Conservation (phyloP, 2,113 vertebrate species). For the Lates calcarifer region DNA sequence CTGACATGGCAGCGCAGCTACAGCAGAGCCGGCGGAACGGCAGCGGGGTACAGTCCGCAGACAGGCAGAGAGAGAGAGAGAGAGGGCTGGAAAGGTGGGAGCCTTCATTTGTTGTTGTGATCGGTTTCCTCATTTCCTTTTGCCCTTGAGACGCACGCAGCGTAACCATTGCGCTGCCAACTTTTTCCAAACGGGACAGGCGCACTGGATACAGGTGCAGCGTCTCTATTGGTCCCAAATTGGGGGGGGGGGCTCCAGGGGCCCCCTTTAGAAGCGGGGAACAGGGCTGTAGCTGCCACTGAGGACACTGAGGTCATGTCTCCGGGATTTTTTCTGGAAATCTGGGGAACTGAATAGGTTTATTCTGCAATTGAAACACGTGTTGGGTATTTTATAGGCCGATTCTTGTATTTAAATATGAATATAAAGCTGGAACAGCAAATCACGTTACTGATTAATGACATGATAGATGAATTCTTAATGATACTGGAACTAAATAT, state of each 20-base stretch:
- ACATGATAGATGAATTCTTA: neutral
- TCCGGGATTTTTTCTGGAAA: neutral
- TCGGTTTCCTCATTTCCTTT: conserved; percentile 78
- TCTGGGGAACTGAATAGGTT: neutral
- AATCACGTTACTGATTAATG: neutral
- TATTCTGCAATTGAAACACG: neutral
- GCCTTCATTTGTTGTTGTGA: conserved; percentile 68
- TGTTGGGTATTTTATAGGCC: neutral
- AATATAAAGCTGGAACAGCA: neutral
- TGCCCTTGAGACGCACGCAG: conserved; percentile 83
- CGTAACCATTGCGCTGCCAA: conserved; percentile 82
- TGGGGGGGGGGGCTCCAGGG: conserved; percentile 17
- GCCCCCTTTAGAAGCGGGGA: conserved; percentile 19
- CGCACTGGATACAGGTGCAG: conserved; percentile 75
- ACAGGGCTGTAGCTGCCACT: neutral
- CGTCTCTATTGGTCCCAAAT: conserved; percentile 40
- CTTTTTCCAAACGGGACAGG: conserved; percentile 78
- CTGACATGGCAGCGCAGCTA: conserved; percentile 48
- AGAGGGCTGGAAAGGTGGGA: conserved; percentile 48
- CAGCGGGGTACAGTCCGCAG: conserved; percentile 22
- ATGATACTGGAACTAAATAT: no score
- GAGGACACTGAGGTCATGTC: conserved; percentile 49
- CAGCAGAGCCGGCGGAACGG: conserved; percentile 8
- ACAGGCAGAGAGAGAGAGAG: neutral
- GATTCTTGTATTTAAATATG: neutral